phyloP scores from a whole-genome alignment of 2,888 invertebrate genomes.

The Andrena haemorrhoa region DNA sequence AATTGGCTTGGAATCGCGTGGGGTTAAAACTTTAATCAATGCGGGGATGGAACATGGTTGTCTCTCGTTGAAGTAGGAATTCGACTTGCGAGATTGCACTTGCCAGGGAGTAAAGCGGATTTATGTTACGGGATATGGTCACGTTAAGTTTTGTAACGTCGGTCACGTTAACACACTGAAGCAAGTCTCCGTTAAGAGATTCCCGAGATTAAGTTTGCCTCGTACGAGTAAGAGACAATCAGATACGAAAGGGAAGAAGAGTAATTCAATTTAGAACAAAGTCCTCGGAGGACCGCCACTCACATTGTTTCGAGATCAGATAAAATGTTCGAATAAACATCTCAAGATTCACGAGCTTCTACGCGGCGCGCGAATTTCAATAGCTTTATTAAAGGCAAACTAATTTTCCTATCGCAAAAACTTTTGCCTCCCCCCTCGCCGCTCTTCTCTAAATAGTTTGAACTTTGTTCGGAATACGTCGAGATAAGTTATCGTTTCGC shows the following conservation, averaged over 20 bases:
- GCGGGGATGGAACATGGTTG: slow-evolving; percentile 47
- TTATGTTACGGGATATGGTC: slow-evolving; percentile 59
- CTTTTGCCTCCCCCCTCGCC: not conserved
- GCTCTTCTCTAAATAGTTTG: not conserved
- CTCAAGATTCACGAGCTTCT: slow-evolving; percentile 1
- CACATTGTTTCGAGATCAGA: slow-evolving; percentile 9
- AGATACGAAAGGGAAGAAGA: not conserved
- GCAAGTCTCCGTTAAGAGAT: slow-evolving; percentile 36
- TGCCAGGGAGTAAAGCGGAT: slow-evolving; percentile 50
- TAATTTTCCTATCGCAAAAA: slow-evolving; percentile 39
- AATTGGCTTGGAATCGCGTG: slow-evolving; percentile 62
- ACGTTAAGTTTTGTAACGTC: slow-evolving; percentile 53
- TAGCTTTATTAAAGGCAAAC: slow-evolving; percentile 18
- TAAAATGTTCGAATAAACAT: slow-evolving; percentile 25
- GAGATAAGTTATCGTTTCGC: slow-evolving; percentile 41
- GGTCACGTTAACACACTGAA: slow-evolving; percentile 39
- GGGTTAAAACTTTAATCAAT: slow-evolving; percentile 71
- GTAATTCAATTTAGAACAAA: not conserved
- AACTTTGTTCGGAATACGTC: slow-evolving; percentile 29
- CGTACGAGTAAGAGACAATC: not conserved
- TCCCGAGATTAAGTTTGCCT: not conserved
- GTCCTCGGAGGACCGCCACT: not conserved
- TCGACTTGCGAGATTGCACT: slow-evolving; percentile 58
- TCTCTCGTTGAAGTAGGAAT: slow-evolving; percentile 62
- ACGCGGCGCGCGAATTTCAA: slow-evolving; percentile 15